phyloP scores from a whole-genome alignment of 2,113 vertebrate genomes.

The Rostratula benghalensis region DNA sequence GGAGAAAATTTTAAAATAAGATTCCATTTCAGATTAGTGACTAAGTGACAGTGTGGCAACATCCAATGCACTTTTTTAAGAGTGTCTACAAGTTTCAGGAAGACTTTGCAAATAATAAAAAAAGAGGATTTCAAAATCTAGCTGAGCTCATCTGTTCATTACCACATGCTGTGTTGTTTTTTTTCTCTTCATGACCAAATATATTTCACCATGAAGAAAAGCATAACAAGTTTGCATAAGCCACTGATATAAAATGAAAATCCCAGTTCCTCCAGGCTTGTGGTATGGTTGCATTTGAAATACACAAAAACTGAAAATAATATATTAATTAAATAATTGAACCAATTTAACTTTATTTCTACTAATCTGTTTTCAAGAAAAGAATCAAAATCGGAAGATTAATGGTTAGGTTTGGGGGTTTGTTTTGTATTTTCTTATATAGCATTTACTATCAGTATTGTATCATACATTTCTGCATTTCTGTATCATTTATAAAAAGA shows the following conservation, averaged over 20 bases:
- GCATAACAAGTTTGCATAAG: not conserved
- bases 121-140: not conserved
- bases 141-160: not conserved
- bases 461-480: not conserved
- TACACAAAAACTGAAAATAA: not conserved
- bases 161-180: not conserved
- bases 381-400: not conserved
- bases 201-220: not conserved
- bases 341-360: not conserved
- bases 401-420: not conserved
- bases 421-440: not conserved
- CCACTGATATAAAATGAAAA: not conserved
- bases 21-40: not conserved
- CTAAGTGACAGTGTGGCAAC: not conserved
- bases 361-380: not conserved
- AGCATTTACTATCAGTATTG: not conserved
- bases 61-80: not conserved
- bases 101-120: not conserved
- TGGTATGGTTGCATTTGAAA: not conserved
- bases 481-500: not conserved
- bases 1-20: not conserved
- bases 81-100: not conserved
- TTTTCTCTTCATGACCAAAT: not conserved
- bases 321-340: not conserved
- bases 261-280: not conserved